Evolutionary conservation across 2,797 vertebrate genomes (phyloP), one percentile per base, ranked within the genome.

Genomic region (Nyctalus aviator): DNA sequence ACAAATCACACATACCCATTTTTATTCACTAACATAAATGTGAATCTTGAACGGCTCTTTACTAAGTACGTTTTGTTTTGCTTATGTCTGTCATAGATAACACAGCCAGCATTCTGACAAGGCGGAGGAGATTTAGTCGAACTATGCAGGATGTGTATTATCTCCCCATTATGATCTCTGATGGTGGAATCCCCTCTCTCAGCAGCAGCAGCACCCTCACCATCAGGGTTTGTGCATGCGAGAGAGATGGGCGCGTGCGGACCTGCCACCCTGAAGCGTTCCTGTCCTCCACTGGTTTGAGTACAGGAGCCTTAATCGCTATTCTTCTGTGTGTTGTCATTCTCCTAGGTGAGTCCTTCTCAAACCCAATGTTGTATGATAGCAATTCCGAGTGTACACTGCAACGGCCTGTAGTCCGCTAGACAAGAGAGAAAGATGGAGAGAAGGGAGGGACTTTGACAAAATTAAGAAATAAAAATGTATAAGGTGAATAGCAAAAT

Each of bases 251-350:
- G 48, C 98, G 98, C 7, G 98, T 99, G 90, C 98, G 99, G 85
- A 99, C 99, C 13, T 99, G 99, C 98, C 99, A 99, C 18, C 98
- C 99, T 1, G 99, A 99, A 97, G 99, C 99, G 0, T 99, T 99
- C 97, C 99, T 99, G 73, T 99, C 99, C 83, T 99, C 99, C 0
- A 99, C 99, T 0, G 99, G 99, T 8, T 98, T 99, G 98, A 99
- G 99, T 98, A 99, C 99, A 1, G 99, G 99, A 69, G 99, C 99
- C 15, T 98, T 99, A 96, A 99, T 99, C 1, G 99, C 99, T 84
- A 99, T 99, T 97, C 98, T 99, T 78, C 99, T 99, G 90, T 99
- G 99, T 96, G 98, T 99, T 81, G 92, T 99, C 98, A 99, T 99
- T 97, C 98, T 99, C 94, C 98, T 99, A n/a, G 99, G 99, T 99